Evolutionary conservation across 2,888 invertebrate species (phyloP), one percentile per base, ranked within the genome.

Genomic region (Dryococelus australis): DNA sequence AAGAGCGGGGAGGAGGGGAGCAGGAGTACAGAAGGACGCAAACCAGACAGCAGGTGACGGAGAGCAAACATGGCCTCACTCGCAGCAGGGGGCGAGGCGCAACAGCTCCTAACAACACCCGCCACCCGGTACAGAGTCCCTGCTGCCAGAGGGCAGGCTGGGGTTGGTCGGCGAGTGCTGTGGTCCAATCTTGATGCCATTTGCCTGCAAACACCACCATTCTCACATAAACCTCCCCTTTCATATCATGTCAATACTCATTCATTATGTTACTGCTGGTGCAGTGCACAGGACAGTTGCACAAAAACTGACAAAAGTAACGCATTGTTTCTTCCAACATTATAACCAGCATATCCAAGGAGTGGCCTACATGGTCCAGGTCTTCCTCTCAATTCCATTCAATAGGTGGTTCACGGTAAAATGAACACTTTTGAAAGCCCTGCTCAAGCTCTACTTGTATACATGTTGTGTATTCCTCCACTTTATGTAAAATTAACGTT

Each of bases 161-260:
- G 97, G 96, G 92, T 96, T 97, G 91, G 97, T 97, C 87, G 98
- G 98, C 89, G 99, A 98, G 94, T 99, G 99, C 93, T 99, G 99
- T 89, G 99, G 99, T 87, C 99, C 99, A 91, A 99, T 98, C 95
- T 99, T 99, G 93, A 99, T 99, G 91, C 99, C 99, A 93, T 99
- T 99, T 90, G 99, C 99, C 99, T 99, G 92, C 28, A 94, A 93
- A 10, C 16, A 27, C 53, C 26, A 85, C 53, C 35, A 1, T 12
- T 4, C 16, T 1, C 26, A 10, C 47, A 20, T 24, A 27, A 12
- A 27, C 26, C 28, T 83, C 13, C 20, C 83, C 9, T 20, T 24
- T 24, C 43, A 27, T 28, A 83, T 16, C 20, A 83, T 83, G 24
- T 26, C 24, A 16, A 27, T 1, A 13, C 51, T 16, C 20, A 6